Base-by-base conservation (phyloP, 2,888 invertebrate species). In the Phyllotreta striolata region DNA sequence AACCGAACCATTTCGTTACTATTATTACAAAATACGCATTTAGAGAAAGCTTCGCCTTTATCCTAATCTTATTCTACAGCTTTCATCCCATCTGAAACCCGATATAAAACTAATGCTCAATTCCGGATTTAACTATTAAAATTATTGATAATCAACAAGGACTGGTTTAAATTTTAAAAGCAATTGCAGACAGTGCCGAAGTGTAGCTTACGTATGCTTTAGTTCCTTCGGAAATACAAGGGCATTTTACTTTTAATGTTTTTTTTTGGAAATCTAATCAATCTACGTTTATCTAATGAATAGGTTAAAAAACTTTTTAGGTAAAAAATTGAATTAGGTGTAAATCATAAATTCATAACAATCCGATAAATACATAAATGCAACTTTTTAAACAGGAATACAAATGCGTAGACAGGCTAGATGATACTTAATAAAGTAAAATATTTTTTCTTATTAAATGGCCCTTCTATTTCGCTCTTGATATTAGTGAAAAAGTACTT, bases 71-170 rank as follows among this genome's bases (percentile, higher is more conserved):
- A 70, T 77, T 78, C 80, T 80, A 75, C 78, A 75, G 79, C 81
- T 80, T 80, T 78, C 76, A 77, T 78, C 80, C 80, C 76, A 78
- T 80, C 78, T 80, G 73, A 78, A 76, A 79, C 79, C 79, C 74
- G 74, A 76, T 60, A 75, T 70, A 72, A 70, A 72, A 70, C 70
- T 66, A 68, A 73, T 35, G 58, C 47, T 47, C 14, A 47, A 47
- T 49, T 14, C 61, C 72, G 71, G 70, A 71, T 38, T 49, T 52
- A 49, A 49, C 37, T 58, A 66, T 70, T 72, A 72, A 74, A 72
- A 62, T 66, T 65, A 59, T 63, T 66, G 24, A 66, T 70, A 68
- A 71, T 64, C 61, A 68, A 66, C 61, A 68, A 66, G 49, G 44
- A 62, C 58, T 67, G 62, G 62, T 63, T 65, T 66, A 69, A 67